Evolutionary conservation across 35 echinoderm and acorn worm species (phyloP).

Genomic region (Lytechinus pictus): DNA sequence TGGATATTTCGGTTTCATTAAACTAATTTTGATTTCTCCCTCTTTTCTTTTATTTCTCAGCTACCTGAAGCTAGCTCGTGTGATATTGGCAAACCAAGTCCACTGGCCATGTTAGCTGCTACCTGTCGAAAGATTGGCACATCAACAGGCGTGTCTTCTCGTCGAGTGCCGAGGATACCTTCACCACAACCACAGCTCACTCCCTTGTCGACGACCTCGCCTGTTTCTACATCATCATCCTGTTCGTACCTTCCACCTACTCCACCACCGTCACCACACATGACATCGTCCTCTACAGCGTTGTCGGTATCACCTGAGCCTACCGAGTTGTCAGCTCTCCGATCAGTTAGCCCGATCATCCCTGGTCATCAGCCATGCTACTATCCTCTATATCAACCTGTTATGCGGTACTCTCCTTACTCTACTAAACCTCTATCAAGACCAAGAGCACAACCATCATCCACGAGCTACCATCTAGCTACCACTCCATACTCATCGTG

Average conservation of each 20-base stretch:
- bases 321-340: neutral
- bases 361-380: neutral
- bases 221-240: slow-evolving; percentile 15
- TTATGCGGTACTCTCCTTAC: slow-evolving; percentile 23
- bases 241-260: slow-evolving; percentile 12
- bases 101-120: slow-evolving; percentile 14
- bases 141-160: neutral
- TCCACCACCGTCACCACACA: neutral
- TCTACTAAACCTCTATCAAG: neutral
- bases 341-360: neutral
- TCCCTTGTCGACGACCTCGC: too few species aligned
- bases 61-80: neutral
- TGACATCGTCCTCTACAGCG: neutral
- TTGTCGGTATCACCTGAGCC: neutral
- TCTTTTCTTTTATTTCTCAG: neutral
- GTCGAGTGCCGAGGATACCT: neutral
- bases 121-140: slow-evolving; percentile 32
- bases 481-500: neutral
- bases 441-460: neutral
- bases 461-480: neutral
- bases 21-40: neutral
- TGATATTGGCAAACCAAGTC: slow-evolving; percentile 27
- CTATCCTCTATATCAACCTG: neutral
- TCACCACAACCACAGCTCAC: neutral
- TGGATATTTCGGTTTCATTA: neutral